Conservation (phyloP, 2,888 invertebrate species). For the Drosophila suboccidentalis region DNA sequence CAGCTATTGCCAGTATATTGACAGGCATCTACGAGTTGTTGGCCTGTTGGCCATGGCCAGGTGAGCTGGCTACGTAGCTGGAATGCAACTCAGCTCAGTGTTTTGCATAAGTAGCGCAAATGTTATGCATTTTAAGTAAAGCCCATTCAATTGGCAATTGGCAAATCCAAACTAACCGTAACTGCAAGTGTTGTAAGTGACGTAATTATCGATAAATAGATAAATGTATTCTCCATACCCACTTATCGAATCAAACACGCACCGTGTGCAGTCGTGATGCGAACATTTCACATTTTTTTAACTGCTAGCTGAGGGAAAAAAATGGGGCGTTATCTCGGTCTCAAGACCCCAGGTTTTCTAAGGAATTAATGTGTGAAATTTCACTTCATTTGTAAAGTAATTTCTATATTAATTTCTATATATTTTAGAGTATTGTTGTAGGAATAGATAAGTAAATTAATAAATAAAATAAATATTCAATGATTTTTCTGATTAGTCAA, state of each 20-base stretch:
- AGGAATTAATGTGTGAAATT: neutral
- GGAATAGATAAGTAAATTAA: too few relatives aligned
- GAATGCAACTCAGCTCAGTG: slow-evolving; percentile 45
- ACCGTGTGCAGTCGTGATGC: slow-evolving; percentile 32
- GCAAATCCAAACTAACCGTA: slow-evolving; percentile 31
- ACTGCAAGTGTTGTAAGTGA: slow-evolving; percentile 52
- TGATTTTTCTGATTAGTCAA: too few relatives aligned
- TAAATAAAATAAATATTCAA: too few relatives aligned
- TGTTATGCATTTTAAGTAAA: slow-evolving; percentile 69
- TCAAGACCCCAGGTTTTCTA: neutral
- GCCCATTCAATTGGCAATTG: slow-evolving; percentile 42
- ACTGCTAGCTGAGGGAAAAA: neutral
- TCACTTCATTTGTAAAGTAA: neutral
- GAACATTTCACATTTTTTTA: slow-evolving; percentile 10
- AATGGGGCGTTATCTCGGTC: neutral
- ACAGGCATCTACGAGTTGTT: slow-evolving; percentile 1
- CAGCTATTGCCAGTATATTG: neutral
- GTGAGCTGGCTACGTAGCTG: slow-evolving; percentile 30
- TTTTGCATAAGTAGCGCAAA: slow-evolving; percentile 73
- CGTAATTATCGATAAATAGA: slow-evolving; percentile 68
- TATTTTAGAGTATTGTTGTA: too few relatives aligned
- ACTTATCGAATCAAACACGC: slow-evolving; percentile 45
- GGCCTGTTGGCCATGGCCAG: slow-evolving; percentile 16
- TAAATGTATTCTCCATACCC: slow-evolving; percentile 32
- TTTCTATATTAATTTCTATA: neutral